These are phyloP conservation scores for Ptilodon capucinus DNA, from an alignment of 2,888 invertebrate species.

Conservation along the genomic window DNA sequence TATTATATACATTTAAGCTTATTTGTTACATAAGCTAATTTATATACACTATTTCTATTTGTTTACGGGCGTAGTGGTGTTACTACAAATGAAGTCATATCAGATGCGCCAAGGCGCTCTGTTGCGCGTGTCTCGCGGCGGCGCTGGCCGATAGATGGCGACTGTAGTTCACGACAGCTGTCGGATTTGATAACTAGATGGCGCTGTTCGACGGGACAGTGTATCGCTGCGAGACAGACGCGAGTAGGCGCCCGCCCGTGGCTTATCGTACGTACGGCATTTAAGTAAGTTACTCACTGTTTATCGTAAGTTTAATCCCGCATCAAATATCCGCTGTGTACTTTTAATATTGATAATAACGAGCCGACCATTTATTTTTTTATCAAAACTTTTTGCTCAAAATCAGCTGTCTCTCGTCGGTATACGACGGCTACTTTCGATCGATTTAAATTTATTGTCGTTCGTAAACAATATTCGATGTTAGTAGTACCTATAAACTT, in stretches of 20 bases:
- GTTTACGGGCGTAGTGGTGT: conserved; percentile 77
- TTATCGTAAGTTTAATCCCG: conserved; percentile 76
- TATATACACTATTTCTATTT: conserved; percentile 80
- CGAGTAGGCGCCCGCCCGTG: conserved; percentile 66
- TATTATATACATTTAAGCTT: conserved; percentile 83
- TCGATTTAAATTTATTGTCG: conserved; percentile 52
- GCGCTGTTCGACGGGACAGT: conserved; percentile 16
- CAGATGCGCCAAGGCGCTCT: conserved; percentile 68
- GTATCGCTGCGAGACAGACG: conserved; percentile 44
- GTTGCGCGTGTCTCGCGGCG: conserved; percentile 48
- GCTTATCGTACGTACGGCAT: conserved; percentile 72
- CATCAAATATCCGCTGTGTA: conserved; percentile 74
- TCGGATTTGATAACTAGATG: conserved; percentile 31
- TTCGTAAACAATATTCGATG: conserved; percentile 64
- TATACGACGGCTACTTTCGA: conserved; percentile 52
- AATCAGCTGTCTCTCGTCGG: conserved; percentile 64
- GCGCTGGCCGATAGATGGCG: conserved; percentile 32
- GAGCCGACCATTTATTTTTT: conserved; percentile 75
- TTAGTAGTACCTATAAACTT: conserved; percentile 59
- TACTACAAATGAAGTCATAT: conserved; percentile 78
- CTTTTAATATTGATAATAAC: conserved; percentile 66
- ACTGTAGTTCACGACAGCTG: conserved; percentile 7
- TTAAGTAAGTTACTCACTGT: conserved; percentile 76
- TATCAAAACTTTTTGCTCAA: conserved; percentile 79
- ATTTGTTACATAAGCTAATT: conserved; percentile 82